Evolutionary conservation across 2,797 vertebrate species (phyloP).

Genomic region (Tolypeutes matacus): DNA sequence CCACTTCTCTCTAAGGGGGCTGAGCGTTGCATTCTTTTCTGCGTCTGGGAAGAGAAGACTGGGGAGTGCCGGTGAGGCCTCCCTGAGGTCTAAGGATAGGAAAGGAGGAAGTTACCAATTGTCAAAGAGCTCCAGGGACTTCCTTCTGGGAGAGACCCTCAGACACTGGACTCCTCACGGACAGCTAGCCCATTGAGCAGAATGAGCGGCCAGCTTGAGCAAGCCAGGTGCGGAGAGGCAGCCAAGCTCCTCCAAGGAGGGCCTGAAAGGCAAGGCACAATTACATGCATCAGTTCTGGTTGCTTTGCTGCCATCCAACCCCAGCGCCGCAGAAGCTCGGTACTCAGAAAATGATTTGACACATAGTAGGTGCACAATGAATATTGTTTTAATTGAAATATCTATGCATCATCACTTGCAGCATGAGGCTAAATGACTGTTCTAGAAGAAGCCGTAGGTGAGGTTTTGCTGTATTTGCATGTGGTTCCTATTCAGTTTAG

Average conservation of each 20-base stretch:
- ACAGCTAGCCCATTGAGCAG: fast-evolving
- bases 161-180: fast-evolving
- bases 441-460: neutral
- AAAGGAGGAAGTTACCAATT: fast-evolving
- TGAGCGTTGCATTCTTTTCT: neutral
- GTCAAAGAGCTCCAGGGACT: fast-evolving
- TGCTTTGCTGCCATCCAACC: fast-evolving
- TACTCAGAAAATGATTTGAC: neutral
- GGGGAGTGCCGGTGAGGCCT: fast-evolving
- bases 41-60: fast-evolving
- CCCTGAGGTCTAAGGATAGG: too few species aligned
- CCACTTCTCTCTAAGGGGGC: fast-evolving
- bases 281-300: fast-evolving
- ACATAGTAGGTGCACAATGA: fast-evolving
- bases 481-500: neutral
- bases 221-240: too few species aligned
- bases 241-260: too few species aligned
- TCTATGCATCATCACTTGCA: fast-evolving
- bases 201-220: fast-evolving
- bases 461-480: fast-evolving
- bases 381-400: fast-evolving
- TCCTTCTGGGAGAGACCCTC: too few species aligned
- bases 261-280: fast-evolving
- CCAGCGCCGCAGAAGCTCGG: fast-evolving
- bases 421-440: fast-evolving